A percentile compares a stretch with the other conserved stretches of the same genome.
Conservation (phyloP, 2,797 vertebrate species). For the Toxotes lorentzi region DNA sequence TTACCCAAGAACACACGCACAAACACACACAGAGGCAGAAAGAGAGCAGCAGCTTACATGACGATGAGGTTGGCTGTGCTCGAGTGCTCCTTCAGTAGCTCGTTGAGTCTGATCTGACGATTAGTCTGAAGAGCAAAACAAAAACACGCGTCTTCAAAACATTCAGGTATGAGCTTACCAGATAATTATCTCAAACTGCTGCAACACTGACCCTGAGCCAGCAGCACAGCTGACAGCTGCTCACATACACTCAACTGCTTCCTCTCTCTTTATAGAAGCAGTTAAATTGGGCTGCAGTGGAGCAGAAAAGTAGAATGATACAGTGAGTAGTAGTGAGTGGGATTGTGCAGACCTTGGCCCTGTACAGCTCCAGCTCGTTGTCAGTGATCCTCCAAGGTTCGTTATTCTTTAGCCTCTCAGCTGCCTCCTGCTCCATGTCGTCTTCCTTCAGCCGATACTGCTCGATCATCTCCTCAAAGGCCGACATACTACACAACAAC, state of each 20-base stretch:
- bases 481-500: conserved; percentile 82
- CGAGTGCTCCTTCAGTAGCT: conserved; percentile 96
- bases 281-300: background rate
- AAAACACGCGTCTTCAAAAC: conserved; percentile 33
- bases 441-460: conserved; percentile 96
- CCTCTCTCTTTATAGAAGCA: background rate
- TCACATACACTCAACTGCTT: background rate
- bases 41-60: conserved; percentile 88
- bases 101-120: conserved; percentile 96
- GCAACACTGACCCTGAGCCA: background rate
- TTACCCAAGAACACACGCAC: conserved; percentile 10
- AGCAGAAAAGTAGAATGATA: background rate
- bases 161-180: conserved; percentile 7
- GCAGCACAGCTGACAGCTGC: background rate
- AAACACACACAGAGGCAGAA: conserved; percentile 1
- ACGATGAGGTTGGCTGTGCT: conserved; percentile 97
- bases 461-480: conserved; percentile 97
- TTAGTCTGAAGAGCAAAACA: conserved; percentile 88
- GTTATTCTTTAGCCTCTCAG: conserved; percentile 95
- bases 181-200: conserved; percentile 26
- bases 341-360: conserved; percentile 90
- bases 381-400: conserved; percentile 98
- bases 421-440: conserved; percentile 96
- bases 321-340: background rate
- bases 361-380: conserved; percentile 97